These are phyloP conservation scores for Rotaria sp. DNA, from an alignment of 2,888 invertebrate genomes.

Conservation along the genomic window DNA sequence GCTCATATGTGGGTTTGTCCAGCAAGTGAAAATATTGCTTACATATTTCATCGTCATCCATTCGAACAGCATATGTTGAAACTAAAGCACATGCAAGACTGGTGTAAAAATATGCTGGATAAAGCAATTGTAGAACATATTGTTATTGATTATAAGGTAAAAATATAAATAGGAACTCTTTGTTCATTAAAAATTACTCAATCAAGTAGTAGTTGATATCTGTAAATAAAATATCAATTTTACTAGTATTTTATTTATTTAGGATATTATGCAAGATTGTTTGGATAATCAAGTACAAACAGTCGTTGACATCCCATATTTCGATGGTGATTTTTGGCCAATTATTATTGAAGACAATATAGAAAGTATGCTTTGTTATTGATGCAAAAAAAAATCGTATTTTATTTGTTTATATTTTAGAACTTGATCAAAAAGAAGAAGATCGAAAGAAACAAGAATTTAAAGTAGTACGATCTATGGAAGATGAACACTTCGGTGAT, in stretches of 20 bases:
- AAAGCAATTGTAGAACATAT: conserved; percentile 92
- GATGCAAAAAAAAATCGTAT: no score
- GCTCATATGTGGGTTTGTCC: conserved; percentile 99
- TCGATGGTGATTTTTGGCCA: conserved; percentile 87
- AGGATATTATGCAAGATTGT: no score
- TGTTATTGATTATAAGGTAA: conserved; percentile 85
- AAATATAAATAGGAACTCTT: conserved; percentile 54
- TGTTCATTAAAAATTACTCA: no score
- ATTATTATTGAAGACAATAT: conserved; percentile 98
- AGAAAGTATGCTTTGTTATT: conserved; percentile 57
- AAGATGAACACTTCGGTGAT: conserved; percentile 63
- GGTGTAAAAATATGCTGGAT: conserved; percentile 99
- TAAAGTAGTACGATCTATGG: no score
- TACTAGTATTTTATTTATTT: no score
- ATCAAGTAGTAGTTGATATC: no score
- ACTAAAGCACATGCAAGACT: conserved; percentile 95
- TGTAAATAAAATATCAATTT: no score
- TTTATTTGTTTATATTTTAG: not conserved
- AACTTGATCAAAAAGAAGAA: conserved; percentile 93
- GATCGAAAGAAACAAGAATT: conserved; percentile 86
- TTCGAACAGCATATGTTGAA: conserved; percentile 98
- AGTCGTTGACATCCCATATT: no score
- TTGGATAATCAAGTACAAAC: no score
- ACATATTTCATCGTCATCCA: conserved; percentile 99
- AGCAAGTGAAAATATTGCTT: conserved; percentile 98